phyloP scores from a whole-genome alignment of 2,113 vertebrate species.

The Circaetus cinerascens region DNA sequence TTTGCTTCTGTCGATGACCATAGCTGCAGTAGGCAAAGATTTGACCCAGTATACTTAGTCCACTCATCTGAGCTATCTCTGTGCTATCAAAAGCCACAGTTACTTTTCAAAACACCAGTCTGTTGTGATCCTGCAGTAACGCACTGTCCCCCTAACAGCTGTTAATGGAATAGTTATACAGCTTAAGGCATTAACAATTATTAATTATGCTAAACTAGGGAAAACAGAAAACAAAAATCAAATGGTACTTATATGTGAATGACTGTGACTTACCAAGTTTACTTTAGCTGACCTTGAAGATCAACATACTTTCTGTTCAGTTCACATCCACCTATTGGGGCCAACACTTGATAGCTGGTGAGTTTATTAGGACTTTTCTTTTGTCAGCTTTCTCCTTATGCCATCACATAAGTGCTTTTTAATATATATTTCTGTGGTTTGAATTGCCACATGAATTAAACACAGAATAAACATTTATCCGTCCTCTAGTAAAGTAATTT shows the following conservation, averaged over 20 bases:
- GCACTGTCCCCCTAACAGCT: not conserved
- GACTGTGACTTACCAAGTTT: not conserved
- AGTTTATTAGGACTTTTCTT: not conserved
- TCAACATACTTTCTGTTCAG: not conserved
- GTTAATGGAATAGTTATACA: not conserved
- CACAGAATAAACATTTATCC: not conserved
- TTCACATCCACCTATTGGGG: not conserved
- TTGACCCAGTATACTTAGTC: not conserved
- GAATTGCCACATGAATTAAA: not conserved
- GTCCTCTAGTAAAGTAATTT: not conserved
- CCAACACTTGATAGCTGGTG: not conserved
- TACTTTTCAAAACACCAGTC: not conserved
- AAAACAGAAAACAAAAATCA: not conserved
- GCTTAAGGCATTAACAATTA: not conserved
- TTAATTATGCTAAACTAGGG: not conserved
- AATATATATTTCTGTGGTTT: not conserved
- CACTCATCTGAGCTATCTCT: not conserved
- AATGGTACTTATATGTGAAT: not conserved
- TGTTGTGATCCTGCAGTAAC: not conserved
- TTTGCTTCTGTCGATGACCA: not conserved
- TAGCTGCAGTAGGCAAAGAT: not conserved
- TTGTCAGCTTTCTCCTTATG: not conserved
- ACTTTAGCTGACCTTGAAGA: not conserved
- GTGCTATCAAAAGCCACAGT: not conserved
- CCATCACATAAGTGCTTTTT: not conserved